phyloP scores from a whole-genome alignment of 2,113 vertebrate species.

The Hemicordylus capensis region DNA sequence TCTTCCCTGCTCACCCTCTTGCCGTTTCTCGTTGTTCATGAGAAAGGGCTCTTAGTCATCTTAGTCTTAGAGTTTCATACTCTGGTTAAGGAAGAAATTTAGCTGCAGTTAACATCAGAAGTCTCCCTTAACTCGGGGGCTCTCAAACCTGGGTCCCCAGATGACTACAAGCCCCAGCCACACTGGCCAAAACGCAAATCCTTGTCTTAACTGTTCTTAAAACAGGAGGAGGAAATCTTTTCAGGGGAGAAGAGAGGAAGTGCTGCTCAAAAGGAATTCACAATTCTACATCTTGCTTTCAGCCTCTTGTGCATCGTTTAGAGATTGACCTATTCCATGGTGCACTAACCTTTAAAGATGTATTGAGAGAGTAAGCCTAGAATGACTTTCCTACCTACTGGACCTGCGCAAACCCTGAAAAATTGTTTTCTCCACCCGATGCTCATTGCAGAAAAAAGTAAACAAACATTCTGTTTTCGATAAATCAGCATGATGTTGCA shows the following conservation, averaged over 20 bases:
- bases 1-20: too few species aligned
- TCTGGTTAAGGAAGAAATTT: neutral
- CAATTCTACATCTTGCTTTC: neutral
- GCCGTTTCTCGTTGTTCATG: too few species aligned
- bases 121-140: too few species aligned
- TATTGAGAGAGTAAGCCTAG: neutral
- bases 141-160: too few species aligned
- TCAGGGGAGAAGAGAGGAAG: neutral
- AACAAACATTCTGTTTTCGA: constrained; percentile 13
- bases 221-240: neutral
- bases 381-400: constrained; percentile 34
- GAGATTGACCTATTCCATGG: neutral
- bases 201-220: too few species aligned
- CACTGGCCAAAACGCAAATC: too few species aligned
- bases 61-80: too few species aligned
- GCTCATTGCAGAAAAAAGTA: neutral
- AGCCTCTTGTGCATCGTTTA: neutral
- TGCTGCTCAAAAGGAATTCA: neutral
- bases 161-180: too few species aligned
- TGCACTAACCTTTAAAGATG: neutral
- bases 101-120: neutral
- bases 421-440: constrained; percentile 24
- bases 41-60: too few species aligned
- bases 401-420: constrained; percentile 27
- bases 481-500: constrained; percentile 29